phyloP scores from a whole-genome alignment of 2,888 invertebrate species.

The Corythucha ciliata region DNA sequence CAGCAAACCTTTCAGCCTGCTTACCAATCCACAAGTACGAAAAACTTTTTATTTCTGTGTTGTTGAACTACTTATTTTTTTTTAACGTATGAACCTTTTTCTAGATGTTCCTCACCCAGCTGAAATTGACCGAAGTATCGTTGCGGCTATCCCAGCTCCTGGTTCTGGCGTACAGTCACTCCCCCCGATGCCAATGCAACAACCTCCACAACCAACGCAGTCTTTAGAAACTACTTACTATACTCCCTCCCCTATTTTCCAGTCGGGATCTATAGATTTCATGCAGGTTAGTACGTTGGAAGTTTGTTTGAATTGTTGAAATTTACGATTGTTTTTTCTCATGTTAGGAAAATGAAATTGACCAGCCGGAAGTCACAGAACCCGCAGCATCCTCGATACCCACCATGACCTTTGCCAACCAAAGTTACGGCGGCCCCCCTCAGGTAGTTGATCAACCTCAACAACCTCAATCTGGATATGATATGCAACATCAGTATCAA shows the following conservation, averaged over 20 bases:
- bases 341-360: constrained; percentile 81
- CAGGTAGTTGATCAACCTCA: constrained; percentile 27
- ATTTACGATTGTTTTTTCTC: not conserved
- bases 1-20: no score
- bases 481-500: constrained; percentile 23
- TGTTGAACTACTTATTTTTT: no score
- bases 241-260: constrained; percentile 28
- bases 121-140: no score
- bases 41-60: no score
- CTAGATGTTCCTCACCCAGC: constrained; percentile 38
- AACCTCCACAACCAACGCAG: constrained; percentile 32
- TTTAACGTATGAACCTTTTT: no score
- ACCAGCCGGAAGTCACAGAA: constrained; percentile 51
- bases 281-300: constrained; percentile 26
- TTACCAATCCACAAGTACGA: no score
- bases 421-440: constrained; percentile 52
- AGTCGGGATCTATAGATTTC: constrained; percentile 30
- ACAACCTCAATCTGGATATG: constrained; percentile 19
- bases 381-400: constrained; percentile 48
- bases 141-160: no score
- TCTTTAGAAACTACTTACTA: constrained; percentile 24
- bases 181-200: no score
- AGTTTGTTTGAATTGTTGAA: not conserved
- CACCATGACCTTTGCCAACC: constrained; percentile 77
- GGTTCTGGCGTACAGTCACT: no score